A percentile compares a stretch with the other conserved stretches of the same genome.
Conservation (phyloP, 1,140 invertebrate genomes). For the Apis dorsata region DNA sequence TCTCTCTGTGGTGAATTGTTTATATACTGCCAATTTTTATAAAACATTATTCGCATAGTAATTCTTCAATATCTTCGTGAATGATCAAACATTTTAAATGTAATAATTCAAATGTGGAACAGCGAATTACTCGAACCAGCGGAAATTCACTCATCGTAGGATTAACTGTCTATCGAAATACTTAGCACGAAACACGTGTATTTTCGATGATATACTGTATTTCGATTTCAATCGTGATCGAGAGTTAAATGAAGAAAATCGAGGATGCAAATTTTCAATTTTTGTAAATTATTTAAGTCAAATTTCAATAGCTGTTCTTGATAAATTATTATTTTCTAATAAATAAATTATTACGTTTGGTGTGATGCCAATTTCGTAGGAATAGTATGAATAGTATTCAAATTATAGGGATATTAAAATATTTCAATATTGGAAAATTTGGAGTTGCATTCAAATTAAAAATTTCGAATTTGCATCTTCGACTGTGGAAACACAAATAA, state of each 20-base stretch:
- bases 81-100: slow-evolving; percentile 1
- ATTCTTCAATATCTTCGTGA: not conserved
- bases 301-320: no score
- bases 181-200: not conserved
- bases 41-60: slow-evolving; percentile 21
- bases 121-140: not conserved
- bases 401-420: no score
- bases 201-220: slow-evolving; percentile 2
- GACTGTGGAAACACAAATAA: not conserved
- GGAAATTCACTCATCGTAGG: not conserved
- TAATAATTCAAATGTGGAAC: not conserved
- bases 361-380: no score
- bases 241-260: not conserved
- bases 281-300: no score
- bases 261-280: not conserved
- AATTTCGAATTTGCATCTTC: not conserved
- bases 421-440: no score
- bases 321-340: no score
- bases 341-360: no score
- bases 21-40: slow-evolving; percentile 65
- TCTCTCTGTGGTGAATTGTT: slow-evolving; percentile 57
- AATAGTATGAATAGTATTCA: no score
- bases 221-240: not conserved
- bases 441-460: not conserved
- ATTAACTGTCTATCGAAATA: slow-evolving; percentile 7